Evolutionary conservation across 2,113 vertebrate species (phyloP), one percentile per base, ranked within the genome.

Genomic region (Neogale vison): DNA sequence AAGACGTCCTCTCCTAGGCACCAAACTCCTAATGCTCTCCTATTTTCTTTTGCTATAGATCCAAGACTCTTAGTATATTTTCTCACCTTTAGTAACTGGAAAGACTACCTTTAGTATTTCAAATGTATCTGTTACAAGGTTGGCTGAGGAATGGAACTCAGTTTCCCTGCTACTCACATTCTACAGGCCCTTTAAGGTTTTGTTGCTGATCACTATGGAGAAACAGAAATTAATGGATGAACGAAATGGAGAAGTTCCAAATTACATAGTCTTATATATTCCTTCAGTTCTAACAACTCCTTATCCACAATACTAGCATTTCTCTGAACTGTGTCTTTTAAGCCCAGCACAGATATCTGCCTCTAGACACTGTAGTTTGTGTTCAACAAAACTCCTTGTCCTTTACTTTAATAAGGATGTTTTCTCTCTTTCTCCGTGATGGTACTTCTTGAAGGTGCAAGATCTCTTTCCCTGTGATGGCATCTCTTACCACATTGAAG

Each of bases 181-280:
- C 61, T 13, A 6, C 39, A 26, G 21, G 1, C 1, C 0, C 45
- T 59, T 50, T 45, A 90, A 77, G 12, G 0, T 89, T 57, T 69
- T 77, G 18, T 59, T 74, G 13, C 11, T 61, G 20, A 47, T 94
- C 3, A 36, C 6, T 65, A 3, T 76, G 59, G 26, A n/a, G 7
- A 96, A 93, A 79, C 36, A 69, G 69, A 86, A 89, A 11, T 93
- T 65, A 65, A 69, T 31, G 80, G 5, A 52, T 80, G 9, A 88
- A 84, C 1, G 61, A 96, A 96, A 96, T 5, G 36, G 36, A 95
- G 9, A 88, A 71, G 42, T 88, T 81, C 34, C 85, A 82, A 74
- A 79, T 87, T 69, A 93, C 15, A 90, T 36, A 74, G 72, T 83
- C 21, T 61, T 79, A 45, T 59, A 71, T 63, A 93, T 83, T 88